These are phyloP conservation scores for Oenanthe melanoleuca DNA, from an alignment of 2,113 vertebrate genomes.

Conservation along the genomic window DNA sequence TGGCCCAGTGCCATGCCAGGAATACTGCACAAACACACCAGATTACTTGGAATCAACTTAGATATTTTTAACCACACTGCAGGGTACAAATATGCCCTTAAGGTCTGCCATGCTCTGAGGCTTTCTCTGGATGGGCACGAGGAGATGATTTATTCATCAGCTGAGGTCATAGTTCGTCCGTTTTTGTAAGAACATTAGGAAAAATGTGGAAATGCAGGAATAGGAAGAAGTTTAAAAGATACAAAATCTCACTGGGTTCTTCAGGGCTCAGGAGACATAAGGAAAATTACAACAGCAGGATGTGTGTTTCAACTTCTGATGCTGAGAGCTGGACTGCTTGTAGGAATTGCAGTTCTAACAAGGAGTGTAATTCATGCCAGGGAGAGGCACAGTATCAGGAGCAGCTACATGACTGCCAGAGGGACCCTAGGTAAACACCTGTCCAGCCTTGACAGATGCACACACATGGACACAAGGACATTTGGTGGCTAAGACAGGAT, in stretches of 20 bases:
- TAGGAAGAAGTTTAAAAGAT: background rate
- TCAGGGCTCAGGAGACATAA: background rate
- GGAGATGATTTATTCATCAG: slow-evolving; percentile 16
- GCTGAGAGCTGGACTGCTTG: background rate
- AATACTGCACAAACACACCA: background rate
- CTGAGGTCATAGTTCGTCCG: background rate
- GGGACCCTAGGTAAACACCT: background rate
- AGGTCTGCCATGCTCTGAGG: background rate
- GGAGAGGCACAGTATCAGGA: background rate
- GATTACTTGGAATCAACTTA: background rate
- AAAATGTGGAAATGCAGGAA: background rate
- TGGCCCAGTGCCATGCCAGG: background rate
- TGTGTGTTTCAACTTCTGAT: background rate
- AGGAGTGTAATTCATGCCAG: background rate
- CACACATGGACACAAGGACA: background rate
- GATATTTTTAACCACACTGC: background rate
- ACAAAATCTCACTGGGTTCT: background rate
- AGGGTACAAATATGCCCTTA: background rate
- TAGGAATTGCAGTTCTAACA: background rate
- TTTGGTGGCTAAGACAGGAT: background rate
- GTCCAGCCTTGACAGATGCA: background rate
- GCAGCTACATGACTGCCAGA: background rate
- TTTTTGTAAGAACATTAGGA: background rate
- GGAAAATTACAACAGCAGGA: background rate
- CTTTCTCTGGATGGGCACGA: background rate